Evolutionary conservation across 2,113 vertebrate species (phyloP).

Genomic region (Petromus typicus): DNA sequence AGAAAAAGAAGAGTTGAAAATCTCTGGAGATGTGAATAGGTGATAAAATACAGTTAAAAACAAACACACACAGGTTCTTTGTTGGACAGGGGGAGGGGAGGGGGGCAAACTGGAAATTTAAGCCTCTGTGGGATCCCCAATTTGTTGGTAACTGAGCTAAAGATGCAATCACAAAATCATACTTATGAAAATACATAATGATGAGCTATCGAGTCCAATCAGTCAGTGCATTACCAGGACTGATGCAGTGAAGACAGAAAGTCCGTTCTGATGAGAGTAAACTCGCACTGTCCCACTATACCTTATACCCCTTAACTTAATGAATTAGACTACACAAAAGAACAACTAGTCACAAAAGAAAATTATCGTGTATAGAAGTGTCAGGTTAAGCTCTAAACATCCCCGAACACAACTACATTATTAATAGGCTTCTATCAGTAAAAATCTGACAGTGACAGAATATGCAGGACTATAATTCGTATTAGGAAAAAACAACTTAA

Average conservation of each 20-base stretch:
- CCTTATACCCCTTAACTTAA: neutral
- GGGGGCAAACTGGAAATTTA: slow-evolving; percentile 9
- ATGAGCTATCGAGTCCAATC: slow-evolving; percentile 30
- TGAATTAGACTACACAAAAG: slow-evolving; percentile 1
- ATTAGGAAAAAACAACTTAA: slow-evolving; percentile 4
- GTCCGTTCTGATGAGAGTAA: neutral
- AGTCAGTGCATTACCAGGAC: neutral
- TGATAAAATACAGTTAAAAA: slow-evolving; percentile 27
- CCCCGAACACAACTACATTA: neutral
- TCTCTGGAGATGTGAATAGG: slow-evolving; percentile 17
- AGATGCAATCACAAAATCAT: slow-evolving; percentile 37
- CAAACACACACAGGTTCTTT: neutral
- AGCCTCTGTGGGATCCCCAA: neutral
- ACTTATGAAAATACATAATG: neutral
- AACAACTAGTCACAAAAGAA: neutral
- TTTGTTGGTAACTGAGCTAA: neutral
- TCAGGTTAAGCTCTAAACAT: neutral
- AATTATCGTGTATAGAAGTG: neutral
- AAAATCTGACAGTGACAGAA: neutral
- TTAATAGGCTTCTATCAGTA: neutral
- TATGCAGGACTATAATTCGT: neutral
- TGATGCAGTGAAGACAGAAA: slow-evolving; percentile 38
- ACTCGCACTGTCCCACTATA: neutral
- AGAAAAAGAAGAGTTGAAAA: neutral
- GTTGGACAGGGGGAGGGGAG: too few relatives aligned